Evolutionary conservation across 2,888 invertebrate species (phyloP).

Genomic region (Charanyca ferruginea): DNA sequence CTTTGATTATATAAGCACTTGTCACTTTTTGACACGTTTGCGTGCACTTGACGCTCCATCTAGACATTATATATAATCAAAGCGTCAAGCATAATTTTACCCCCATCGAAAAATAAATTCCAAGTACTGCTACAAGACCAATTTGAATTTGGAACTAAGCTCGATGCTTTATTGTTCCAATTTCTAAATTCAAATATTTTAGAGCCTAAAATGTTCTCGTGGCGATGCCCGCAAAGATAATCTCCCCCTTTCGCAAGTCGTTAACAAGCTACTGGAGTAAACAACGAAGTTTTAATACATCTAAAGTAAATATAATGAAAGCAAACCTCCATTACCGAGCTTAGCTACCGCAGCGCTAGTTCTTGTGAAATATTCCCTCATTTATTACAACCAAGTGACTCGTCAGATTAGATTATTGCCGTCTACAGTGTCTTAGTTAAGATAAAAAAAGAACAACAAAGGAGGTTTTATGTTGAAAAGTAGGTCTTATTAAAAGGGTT

Average conservation of each 20-base stretch:
- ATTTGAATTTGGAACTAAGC: slow-evolving; percentile 18
- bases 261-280: slow-evolving; percentile 10
- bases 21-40: no score
- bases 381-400: slow-evolving; percentile 59
- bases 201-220: slow-evolving; percentile 8
- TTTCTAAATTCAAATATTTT: slow-evolving; percentile 33
- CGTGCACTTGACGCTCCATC: no score
- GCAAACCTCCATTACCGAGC: slow-evolving; percentile 45
- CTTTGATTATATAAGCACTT: no score
- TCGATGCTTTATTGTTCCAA: slow-evolving; percentile 7
- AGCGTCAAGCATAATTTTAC: no score
- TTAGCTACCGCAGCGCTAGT: slow-evolving; percentile 38
- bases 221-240: slow-evolving; percentile 11
- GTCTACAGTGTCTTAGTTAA: slow-evolving; percentile 25
- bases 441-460: slow-evolving; percentile 32
- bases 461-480: slow-evolving; percentile 42
- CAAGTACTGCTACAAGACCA: not conserved
- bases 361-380: slow-evolving; percentile 56
- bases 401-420: slow-evolving; percentile 56
- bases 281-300: slow-evolving; percentile 38
- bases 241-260: not conserved
- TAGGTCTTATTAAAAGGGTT: slow-evolving; percentile 26
- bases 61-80: no score
- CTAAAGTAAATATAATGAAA: slow-evolving; percentile 45
- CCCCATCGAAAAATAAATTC: not conserved